Conservation (phyloP, 2,113 vertebrate species). For the Syrrhaptes paradoxus region DNA sequence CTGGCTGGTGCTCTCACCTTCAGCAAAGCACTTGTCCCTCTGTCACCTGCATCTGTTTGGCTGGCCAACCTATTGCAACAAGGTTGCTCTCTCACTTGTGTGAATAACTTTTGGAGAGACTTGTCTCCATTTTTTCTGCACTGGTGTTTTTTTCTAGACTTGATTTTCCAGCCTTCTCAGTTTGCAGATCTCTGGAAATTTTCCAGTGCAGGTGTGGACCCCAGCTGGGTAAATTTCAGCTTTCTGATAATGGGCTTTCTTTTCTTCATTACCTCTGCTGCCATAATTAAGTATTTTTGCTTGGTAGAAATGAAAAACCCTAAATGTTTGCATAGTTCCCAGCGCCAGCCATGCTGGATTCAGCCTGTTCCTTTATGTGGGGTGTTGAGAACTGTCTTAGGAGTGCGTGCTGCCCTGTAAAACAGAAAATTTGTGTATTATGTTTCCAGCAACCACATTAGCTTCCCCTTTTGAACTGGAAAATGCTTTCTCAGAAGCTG, state of each 20-base stretch:
- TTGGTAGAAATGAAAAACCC: not conserved
- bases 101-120: not conserved
- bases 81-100: not conserved
- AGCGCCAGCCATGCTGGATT: not conserved
- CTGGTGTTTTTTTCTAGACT: not conserved
- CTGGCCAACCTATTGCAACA: not conserved
- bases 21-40: not conserved
- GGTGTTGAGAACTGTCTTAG: not conserved
- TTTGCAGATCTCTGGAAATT: not conserved
- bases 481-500: not conserved
- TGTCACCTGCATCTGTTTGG: not conserved
- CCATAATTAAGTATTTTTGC: constrained; percentile 29
- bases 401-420: not conserved
- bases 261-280: constrained; percentile 21
- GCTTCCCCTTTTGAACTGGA: not conserved
- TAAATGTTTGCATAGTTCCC: not conserved
- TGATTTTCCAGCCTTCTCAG: not conserved
- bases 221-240: constrained; percentile 37
- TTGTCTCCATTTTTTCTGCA: not conserved
- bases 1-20: not conserved
- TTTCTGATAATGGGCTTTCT: not conserved
- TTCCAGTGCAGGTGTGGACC: constrained; percentile 30
- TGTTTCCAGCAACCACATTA: not conserved
- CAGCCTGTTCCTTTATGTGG: not conserved
- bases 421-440: not conserved